Evolutionary conservation across 2,113 vertebrate species (phyloP), one percentile per base, ranked within the genome.

Genomic region (Thunnus maccoyii): DNA sequence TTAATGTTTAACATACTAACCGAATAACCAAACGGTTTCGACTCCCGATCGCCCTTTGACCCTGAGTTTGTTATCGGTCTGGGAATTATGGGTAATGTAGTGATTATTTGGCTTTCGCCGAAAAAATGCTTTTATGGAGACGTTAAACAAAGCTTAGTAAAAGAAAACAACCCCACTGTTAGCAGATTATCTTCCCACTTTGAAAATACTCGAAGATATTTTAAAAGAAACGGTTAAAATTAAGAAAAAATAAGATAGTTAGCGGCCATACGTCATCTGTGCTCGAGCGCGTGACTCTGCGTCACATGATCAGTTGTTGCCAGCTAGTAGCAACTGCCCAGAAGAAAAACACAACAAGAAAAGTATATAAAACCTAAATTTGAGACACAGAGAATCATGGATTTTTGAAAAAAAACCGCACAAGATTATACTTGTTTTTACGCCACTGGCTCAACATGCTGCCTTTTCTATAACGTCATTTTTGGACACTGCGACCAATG

Each of bases 21-120:
- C 50, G 18, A 7, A 27, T 20, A 2, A n/a, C 20, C 4, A 71
- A 25, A 13, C 16, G n/a, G 15, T 13, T 75, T 15, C 10, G 3
- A 20, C 2, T 48, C 41, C 15, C 9, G 3, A 2, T 15, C 16
- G 10, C 15, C 44, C 85, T 85, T 86, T 87, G 47, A 86, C 52
- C 79, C 22, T 0, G 16, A 3, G 18, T 36, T 27, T 72, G 48
- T 76, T 25, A 0, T 2, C 4, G 7, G 47, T 7, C 0, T 7
- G 0, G 12, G 80, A 4, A 67, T 77, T 69, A 2, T 92, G 93
- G 92, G 91, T 87, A 93, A 83, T 90, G 93, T 75, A 87, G 90
- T 92, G 47, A n/a, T 4, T 11, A 6, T 9, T 2, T 10, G 5
- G 46, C 11, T 25, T 32, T 32, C 0, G 4, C 0, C 5, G 2